Evolutionary conservation across 2,113 vertebrate species (phyloP), one percentile per base, ranked within the genome.

Genomic region (Macrotus californicus): DNA sequence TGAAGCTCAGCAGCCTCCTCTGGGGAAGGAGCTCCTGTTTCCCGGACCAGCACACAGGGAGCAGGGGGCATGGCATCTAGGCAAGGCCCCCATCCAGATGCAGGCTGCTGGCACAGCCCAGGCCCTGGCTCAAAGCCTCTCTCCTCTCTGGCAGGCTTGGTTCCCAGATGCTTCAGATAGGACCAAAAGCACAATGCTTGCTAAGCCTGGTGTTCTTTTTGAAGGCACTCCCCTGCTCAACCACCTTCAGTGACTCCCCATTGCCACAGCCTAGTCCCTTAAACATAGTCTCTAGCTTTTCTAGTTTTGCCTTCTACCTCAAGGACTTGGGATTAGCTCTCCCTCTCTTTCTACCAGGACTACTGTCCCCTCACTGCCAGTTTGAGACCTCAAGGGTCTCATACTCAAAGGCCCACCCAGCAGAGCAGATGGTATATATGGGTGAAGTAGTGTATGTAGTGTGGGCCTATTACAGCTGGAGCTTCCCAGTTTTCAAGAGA

Each of bases 401-500:
- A 46, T 80, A 87, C 15, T 43, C 88, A 50, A 73, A 39, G 89
- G 15, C 26, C 77, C 56, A 1, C 8, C 43, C 72, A 46, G 80
- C 52, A 16, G 29, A 76, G 76, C 39, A 43, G n/a, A 52, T 3
- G 29, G 36, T 29, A 9, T 31, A 39, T 24, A 29, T 2, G 15
- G 66, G 29, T 3, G 26, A 29, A 59, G 34, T 13, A n/a, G 67
- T 9, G 3, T 10, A 12, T 31, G 31, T 1, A 1, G 26, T 0
- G 2, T 6, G 3, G 29, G 61, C 9, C 73, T 34, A 2, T 43
- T 0, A 43, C 14, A 82, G 59, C 59, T 15, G 46, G 3, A 3
- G 19, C 39, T 26, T 56, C 91, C 59, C 34, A 6, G 66, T 15
- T 48, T 66, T 12, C 15, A 12, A 87, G 66, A 83, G 59, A 91